Evolutionary conservation across 2,113 vertebrate species (phyloP).

Genomic region (Myotis davidii): DNA sequence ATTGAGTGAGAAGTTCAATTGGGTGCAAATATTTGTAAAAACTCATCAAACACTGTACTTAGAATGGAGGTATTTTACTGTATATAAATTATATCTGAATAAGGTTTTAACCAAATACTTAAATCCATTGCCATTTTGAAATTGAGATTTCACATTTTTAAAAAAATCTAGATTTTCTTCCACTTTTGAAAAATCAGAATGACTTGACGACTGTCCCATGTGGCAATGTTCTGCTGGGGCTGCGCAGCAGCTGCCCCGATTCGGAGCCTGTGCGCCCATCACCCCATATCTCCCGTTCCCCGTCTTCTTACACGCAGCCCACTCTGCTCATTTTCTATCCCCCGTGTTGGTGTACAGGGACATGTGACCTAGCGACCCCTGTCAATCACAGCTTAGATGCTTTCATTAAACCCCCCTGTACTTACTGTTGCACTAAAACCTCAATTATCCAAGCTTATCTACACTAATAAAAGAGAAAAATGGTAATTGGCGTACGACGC

Average conservation of each 20-base stretch:
- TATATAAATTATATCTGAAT: not conserved
- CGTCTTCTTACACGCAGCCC: not conserved
- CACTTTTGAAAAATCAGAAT: not conserved
- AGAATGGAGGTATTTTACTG: not conserved
- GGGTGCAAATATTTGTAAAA: not conserved
- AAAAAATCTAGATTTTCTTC: not conserved
- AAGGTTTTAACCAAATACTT: not conserved
- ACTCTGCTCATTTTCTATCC: not conserved
- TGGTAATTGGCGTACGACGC: too few species aligned
- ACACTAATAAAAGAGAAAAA: too few species aligned
- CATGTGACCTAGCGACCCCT: constrained; percentile 26
- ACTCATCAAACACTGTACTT: not conserved
- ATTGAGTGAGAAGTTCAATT: not conserved
- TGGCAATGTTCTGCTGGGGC: not conserved
- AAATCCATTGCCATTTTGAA: not conserved
- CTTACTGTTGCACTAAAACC: constrained; percentile 54
- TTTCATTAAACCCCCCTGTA: constrained; percentile 54
- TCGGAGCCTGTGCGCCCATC: rapidly evolving
- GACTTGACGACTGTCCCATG: not conserved
- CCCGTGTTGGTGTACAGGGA: not conserved
- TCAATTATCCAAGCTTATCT: constrained; percentile 44
- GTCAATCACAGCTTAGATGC: not conserved
- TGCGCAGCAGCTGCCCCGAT: not conserved
- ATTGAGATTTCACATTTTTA: not conserved
- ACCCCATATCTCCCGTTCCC: not conserved